Base-by-base conservation (phyloP, 2,888 invertebrate genomes). In the Nomada ruficornis region DNA sequence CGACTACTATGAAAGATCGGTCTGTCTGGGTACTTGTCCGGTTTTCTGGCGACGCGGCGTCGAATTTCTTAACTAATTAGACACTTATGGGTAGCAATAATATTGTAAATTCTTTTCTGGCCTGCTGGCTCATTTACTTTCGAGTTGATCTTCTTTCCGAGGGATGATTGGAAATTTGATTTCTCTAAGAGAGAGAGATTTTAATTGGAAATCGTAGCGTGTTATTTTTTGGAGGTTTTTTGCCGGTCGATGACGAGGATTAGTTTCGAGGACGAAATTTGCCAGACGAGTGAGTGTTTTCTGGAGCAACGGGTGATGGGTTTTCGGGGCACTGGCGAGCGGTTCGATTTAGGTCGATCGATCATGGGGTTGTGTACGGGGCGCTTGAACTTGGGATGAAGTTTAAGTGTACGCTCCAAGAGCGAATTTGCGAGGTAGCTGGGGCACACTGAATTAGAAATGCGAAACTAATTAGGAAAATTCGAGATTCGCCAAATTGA, bases 331-430 rank as follows among this genome's bases (percentile, higher is more conserved):
- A 54, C 60, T 78, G 59, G 64, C 54, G 36, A 50, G 71, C 36
- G 36, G 60, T 59, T 67, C 80, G 80, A 80, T 79, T 80, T 72
- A 57, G 72, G 80, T 80, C 80, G 72, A 67, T 68, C 80, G 80
- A 79, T 79, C 65, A 72, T 55, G 44, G 62, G 50, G 63, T 71
- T 29, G 50, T 62, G 11, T 65, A 50, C 44, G 29, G 60, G 29
- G 47, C 50, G 60, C 26, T 44, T 80, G 80, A 80, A 80, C 80
- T 80, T 80, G 55, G 62, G 26, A 50, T 9, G 29, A 77, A 78
- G 77, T 77, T 78, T 63, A 63, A 63, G 68, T 54, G 64, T 67
- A 55, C 67, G 47, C 42, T 26, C 23, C 11, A 67, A 9, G 29
- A 11, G 50, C n/a, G 10, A 47, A 71, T 55, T 55, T 20, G 23